A percentile compares a stretch with the other conserved stretches of the same genome.
These are phyloP conservation scores for Anguilla japonica DNA, from an alignment of 2,113 vertebrate genomes.

Conservation along the genomic window DNA sequence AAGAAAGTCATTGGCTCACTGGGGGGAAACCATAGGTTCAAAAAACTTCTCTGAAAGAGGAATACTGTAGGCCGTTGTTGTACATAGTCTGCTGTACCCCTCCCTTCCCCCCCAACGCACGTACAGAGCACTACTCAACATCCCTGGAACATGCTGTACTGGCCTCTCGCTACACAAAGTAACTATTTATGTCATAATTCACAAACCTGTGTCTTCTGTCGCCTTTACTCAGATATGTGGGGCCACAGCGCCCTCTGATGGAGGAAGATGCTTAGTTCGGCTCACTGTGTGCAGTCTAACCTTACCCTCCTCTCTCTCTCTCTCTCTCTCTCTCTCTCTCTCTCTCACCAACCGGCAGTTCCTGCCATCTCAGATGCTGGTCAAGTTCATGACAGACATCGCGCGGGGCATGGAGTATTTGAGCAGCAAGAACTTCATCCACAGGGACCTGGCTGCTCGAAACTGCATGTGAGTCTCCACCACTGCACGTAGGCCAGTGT, in stretches of 20 bases:
- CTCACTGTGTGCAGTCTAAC: background rate
- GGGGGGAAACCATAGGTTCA: background rate
- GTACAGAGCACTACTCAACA: background rate
- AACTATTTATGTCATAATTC: background rate
- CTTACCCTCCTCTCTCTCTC: background rate
- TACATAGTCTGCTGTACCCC: background rate
- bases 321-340: too few relatives aligned
- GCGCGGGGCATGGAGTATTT: conserved; percentile 91
- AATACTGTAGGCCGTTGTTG: background rate
- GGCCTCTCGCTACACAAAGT: background rate
- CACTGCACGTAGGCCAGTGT: background rate
- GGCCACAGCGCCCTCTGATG: conserved; percentile 19
- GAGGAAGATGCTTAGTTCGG: background rate
- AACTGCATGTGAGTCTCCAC: conserved; percentile 83
- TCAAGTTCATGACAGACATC: conserved; percentile 90
- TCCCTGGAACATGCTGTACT: background rate
- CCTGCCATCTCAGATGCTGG: conserved; percentile 85
- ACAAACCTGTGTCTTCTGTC: background rate
- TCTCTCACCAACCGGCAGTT: conserved; percentile 61
- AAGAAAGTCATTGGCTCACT: background rate
- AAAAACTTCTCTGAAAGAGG: background rate
- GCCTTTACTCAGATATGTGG: background rate
- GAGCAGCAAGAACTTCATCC: conserved; percentile 86
- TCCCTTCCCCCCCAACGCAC: background rate
- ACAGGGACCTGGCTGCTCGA: conserved; percentile 86